These are phyloP conservation scores for Ethmia dodecea DNA, from an alignment of 2,888 invertebrate genomes.

Conservation along the genomic window DNA sequence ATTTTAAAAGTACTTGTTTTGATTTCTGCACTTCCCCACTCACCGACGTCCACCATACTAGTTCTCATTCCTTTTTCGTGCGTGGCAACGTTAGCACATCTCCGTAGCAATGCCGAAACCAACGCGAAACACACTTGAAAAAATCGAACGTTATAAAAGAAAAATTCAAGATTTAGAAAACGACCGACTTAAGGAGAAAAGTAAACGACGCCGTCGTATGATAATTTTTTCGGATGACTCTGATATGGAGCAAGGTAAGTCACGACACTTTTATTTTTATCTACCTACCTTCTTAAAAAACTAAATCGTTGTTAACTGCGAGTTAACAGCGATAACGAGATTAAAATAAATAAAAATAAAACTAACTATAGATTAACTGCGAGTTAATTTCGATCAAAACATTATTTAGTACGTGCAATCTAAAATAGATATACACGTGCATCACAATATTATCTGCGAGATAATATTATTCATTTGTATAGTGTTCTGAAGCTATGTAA, in stretches of 20 bases:
- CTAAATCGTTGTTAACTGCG: conserved; percentile 10
- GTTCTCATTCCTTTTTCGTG: conserved; percentile 14
- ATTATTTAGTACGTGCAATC: neutral
- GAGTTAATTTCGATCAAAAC: conserved; percentile 4
- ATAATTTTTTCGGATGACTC: conserved; percentile 1
- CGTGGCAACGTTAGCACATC: conserved; percentile 11
- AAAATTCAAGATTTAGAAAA: conserved; percentile 1
- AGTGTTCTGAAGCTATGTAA: neutral
- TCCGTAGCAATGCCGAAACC: conserved; percentile 7
- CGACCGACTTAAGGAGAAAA: neutral
- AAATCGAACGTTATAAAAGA: neutral
- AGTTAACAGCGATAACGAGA: conserved; percentile 10
- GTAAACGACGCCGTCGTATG: neutral
- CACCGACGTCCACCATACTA: too few species aligned
- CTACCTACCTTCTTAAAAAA: neutral
- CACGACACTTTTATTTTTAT: neutral
- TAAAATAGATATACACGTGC: neutral
- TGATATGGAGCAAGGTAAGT: neutral
- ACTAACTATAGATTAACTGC: conserved; percentile 1
- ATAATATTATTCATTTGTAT: neutral
- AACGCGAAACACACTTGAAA: conserved; percentile 1
- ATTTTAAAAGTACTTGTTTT: too few species aligned
- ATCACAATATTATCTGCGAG: neutral
- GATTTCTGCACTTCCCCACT: too few species aligned
- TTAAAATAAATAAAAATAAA: conserved; percentile 1